phyloP scores from a whole-genome alignment of 2,797 vertebrate species.

The Moxostoma hubbsi region DNA sequence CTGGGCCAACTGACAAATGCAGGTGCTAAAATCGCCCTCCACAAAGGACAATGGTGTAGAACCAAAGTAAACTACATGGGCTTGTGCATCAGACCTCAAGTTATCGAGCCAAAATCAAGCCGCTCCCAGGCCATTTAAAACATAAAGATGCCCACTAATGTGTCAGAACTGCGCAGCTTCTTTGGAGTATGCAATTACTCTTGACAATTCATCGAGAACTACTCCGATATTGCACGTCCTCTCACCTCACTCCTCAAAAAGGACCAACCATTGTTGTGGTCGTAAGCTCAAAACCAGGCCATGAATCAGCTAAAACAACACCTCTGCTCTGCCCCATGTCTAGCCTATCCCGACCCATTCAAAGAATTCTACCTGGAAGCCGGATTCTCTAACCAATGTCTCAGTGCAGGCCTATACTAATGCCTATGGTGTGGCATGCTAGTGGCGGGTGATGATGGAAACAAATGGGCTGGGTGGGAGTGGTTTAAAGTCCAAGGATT shows the following conservation, averaged over 20 bases:
- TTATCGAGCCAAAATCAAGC: neutral
- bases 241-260: constrained; percentile 21
- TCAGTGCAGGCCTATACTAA: constrained; percentile 37
- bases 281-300: neutral
- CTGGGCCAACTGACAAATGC: constrained; percentile 4
- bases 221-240: constrained; percentile 33
- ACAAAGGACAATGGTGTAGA: no score
- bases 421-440: neutral
- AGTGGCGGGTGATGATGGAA: neutral
- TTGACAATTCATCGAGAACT: constrained; percentile 33
- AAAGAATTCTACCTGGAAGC: constrained; percentile 47
- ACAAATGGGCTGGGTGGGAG: neutral
- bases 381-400: constrained; percentile 1
- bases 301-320: neutral
- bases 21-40: constrained; percentile 8
- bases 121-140: neutral
- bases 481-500: neutral
- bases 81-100: neutral
- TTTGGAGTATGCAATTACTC: neutral
- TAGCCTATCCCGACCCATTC: neutral
- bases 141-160: neutral
- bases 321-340: neutral
- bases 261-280: constrained; percentile 7
- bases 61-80: neutral
- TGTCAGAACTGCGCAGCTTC: constrained; percentile 31